A percentile compares a stretch with the other conserved stretches of the same genome.
phyloP scores from a whole-genome alignment of 1,140 invertebrate species.

The Drosophila obscura region DNA sequence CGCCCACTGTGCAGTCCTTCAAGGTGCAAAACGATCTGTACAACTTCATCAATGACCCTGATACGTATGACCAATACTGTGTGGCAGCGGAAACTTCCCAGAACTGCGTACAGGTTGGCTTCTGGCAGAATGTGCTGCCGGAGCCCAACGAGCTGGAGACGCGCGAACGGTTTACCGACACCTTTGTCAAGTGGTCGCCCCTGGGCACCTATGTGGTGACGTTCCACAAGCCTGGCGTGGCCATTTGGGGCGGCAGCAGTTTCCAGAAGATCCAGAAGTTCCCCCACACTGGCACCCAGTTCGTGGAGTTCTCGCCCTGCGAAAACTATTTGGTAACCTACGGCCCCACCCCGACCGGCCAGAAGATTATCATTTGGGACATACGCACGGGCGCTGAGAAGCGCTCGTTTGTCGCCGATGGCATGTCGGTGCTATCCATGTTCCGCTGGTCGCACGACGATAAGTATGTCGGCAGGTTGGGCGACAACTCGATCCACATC shows the following conservation, averaged over 20 bases:
- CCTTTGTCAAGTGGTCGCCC: conserved; percentile 98
- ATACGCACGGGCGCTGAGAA: conserved; percentile 96
- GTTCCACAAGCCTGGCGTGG: conserved; percentile 97
- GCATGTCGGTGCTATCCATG: conserved; percentile 93
- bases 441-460: conserved; percentile 99
- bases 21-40: conserved; percentile 95
- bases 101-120: conserved; percentile 89
- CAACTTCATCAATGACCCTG: conserved; percentile 95
- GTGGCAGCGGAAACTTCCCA: conserved; percentile 92
- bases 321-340: conserved; percentile 98
- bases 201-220: conserved; percentile 98
- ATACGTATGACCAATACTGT: conserved; percentile 97
- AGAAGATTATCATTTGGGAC: conserved; percentile 96
- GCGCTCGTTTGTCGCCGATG: conserved; percentile 94
- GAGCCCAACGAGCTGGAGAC: conserved; percentile 94
- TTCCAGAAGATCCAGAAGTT: conserved; percentile 97
- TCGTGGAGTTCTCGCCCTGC: conserved; percentile 98
- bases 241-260: conserved; percentile 97
- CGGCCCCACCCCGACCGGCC: conserved; percentile 88
- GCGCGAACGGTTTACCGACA: conserved; percentile 89
- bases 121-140: conserved; percentile 95
- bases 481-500: conserved; percentile 93
- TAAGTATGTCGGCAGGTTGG: conserved; percentile 96
- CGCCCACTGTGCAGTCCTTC: conserved; percentile 94
- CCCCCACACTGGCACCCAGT: conserved; percentile 94